Evolutionary conservation across 2,113 vertebrate species (phyloP).

Genomic region (Periophthalmodon schlosseri): DNA sequence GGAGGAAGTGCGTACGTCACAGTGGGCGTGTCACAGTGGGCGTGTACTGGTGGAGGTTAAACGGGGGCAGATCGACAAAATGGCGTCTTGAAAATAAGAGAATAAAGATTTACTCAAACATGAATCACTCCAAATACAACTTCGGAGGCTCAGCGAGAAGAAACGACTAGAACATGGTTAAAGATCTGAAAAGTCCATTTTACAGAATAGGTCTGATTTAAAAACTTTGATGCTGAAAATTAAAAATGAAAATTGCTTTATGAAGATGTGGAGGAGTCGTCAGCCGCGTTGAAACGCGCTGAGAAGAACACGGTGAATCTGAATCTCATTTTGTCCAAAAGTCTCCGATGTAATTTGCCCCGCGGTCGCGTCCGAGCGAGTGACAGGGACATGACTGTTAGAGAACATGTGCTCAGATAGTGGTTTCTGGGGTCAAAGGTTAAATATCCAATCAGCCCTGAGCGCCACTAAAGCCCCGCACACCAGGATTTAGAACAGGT

Average conservation of each 20-base stretch:
- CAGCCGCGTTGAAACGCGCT: neutral
- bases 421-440: conserved; percentile 40
- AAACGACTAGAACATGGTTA: too few species aligned
- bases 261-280: neutral
- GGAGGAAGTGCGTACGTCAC: too few species aligned
- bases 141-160: too few species aligned
- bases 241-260: neutral
- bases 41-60: too few species aligned
- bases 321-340: neutral
- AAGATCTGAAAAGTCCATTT: too few species aligned
- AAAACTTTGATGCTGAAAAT: too few species aligned
- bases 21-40: too few species aligned
- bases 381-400: conserved; percentile 52
- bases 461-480: conserved; percentile 23
- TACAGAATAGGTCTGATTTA: too few species aligned
- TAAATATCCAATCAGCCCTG: conserved; percentile 59
- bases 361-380: conserved; percentile 30
- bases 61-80: too few species aligned
- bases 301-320: neutral
- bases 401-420: conserved; percentile 42
- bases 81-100: too few species aligned
- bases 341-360: conserved; percentile 24
- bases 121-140: too few species aligned
- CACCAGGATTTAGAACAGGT: conserved; percentile 31
- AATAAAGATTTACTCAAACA: too few species aligned